phyloP scores from a whole-genome alignment of 1,140 invertebrate genomes.

The Drosophila lowei region DNA sequence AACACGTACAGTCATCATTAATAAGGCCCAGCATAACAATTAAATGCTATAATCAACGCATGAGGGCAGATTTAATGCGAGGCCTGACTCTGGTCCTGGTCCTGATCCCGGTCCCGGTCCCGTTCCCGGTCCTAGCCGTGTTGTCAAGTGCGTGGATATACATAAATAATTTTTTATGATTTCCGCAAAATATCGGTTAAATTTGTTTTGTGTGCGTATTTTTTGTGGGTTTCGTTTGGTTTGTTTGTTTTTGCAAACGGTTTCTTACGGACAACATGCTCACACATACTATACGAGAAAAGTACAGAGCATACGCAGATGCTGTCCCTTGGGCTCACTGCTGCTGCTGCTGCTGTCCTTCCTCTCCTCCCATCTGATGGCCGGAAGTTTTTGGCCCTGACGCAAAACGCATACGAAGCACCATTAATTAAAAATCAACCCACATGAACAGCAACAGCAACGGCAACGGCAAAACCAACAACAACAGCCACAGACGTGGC shows the following conservation, averaged over 20 bases:
- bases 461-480: constrained; percentile 6
- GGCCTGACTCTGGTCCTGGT: too few relatives aligned
- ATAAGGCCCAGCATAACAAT: constrained; percentile 56
- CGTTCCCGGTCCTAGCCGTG: neutral
- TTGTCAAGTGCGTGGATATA: constrained; percentile 50
- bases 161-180: constrained; percentile 74
- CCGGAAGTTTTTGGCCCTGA: constrained; percentile 47
- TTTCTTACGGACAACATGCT: constrained; percentile 44
- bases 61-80: constrained; percentile 23
- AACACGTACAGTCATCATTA: constrained; percentile 50
- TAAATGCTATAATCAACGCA: constrained; percentile 60
- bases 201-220: constrained; percentile 40
- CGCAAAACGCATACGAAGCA: constrained; percentile 69
- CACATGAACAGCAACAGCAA: constrained; percentile 50
- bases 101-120: neutral
- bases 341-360: neutral
- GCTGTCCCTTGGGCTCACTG: constrained; percentile 16
- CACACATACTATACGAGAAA: neutral
- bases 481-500: constrained; percentile 23
- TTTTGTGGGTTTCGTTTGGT: constrained; percentile 20
- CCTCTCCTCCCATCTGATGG: constrained; percentile 21
- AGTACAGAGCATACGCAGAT: constrained; percentile 8
- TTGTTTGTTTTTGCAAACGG: constrained; percentile 20
- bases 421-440: constrained; percentile 73
- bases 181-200: constrained; percentile 71